These are phyloP conservation scores for Cydia strobilella DNA, from an alignment of 1,140 invertebrate species.

Conservation along the genomic window DNA sequence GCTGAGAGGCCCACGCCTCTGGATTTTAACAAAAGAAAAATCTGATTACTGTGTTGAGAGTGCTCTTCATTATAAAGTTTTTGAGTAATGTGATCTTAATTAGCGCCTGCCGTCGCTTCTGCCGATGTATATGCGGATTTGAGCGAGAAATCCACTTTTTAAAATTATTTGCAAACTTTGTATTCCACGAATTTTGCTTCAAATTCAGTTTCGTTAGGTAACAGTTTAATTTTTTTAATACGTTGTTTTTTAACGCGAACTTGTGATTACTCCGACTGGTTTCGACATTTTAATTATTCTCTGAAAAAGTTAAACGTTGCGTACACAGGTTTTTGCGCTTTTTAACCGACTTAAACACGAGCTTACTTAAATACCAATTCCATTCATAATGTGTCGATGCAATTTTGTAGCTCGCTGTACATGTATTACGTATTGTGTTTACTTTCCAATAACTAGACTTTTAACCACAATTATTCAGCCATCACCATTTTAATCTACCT, in stretches of 20 bases:
- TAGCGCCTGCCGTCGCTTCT: constrained; percentile 21
- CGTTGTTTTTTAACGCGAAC: neutral
- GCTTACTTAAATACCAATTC: too few relatives aligned
- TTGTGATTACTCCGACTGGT: neutral
- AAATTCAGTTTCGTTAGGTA: neutral
- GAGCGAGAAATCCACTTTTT: neutral
- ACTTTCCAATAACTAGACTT: too few relatives aligned
- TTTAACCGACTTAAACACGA: too few relatives aligned
- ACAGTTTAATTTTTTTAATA: neutral
- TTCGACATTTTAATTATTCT: neutral
- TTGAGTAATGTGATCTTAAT: constrained; percentile 33
- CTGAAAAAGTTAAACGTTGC: neutral
- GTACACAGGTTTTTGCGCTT: neutral
- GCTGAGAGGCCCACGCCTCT: constrained; percentile 21
- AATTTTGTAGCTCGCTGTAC: too few relatives aligned
- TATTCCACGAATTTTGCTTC: neutral
- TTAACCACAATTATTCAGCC: too few relatives aligned
- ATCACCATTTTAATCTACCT: too few relatives aligned
- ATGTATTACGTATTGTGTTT: too few relatives aligned
- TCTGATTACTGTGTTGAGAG: constrained; percentile 31
- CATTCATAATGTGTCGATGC: too few relatives aligned
- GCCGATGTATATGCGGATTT: constrained; percentile 13
- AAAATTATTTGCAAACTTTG: neutral
- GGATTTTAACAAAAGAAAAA: constrained; percentile 32
- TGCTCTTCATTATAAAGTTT: constrained; percentile 31